phyloP scores from a whole-genome alignment of 2,888 invertebrate genomes.

The Aphidius colemani region DNA sequence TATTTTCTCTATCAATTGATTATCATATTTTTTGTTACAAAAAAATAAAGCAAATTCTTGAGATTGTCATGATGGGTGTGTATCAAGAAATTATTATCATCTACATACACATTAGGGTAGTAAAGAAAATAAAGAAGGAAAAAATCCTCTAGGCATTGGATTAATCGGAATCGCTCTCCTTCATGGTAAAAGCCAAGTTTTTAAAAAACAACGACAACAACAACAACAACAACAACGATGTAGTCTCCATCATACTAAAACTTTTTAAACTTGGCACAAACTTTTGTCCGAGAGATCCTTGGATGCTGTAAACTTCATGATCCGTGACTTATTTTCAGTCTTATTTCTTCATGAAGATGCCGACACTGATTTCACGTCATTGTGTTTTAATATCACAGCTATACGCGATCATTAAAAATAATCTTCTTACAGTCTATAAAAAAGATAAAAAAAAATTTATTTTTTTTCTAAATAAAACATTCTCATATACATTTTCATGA shows the following conservation, averaged over 20 bases:
- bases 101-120: no score
- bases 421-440: no score
- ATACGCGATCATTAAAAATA: slow-evolving; percentile 11
- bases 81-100: no score
- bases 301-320: slow-evolving; percentile 26
- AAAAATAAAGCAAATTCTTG: no score
- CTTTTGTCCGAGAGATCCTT: slow-evolving; percentile 5
- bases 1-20: no score
- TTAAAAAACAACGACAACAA: no score
- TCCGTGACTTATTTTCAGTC: slow-evolving; percentile 21
- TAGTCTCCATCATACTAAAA: no score
- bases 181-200: slow-evolving; percentile 28
- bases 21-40: no score
- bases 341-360: slow-evolving; percentile 32
- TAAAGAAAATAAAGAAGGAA: no score
- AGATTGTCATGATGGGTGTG: no score
- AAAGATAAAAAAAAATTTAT: background rate
- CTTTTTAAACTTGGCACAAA: no score
- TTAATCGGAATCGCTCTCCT: slow-evolving; percentile 36
- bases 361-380: slow-evolving; percentile 36
- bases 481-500: slow-evolving; percentile 6
- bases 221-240: no score
- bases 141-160: slow-evolving; percentile 25
- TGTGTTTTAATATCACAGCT: slow-evolving; percentile 22
- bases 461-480: slow-evolving; percentile 3